Evolutionary conservation across 2,888 invertebrate genomes (phyloP).

Genomic region (Aphodius granarius): DNA sequence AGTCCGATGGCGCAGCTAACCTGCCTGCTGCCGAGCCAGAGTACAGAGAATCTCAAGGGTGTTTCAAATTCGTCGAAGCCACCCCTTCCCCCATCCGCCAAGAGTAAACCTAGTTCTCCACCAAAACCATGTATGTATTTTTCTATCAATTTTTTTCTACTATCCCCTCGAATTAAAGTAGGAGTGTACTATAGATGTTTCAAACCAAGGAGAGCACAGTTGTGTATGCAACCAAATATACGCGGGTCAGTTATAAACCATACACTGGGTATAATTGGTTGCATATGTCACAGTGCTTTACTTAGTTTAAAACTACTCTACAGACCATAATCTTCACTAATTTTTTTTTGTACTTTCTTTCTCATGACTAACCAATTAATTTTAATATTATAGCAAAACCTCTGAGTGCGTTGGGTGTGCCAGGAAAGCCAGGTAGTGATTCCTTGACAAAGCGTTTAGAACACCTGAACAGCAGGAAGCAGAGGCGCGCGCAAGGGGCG

Average conservation of each 20-base stretch:
- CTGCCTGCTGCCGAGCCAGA: conserved; percentile 59
- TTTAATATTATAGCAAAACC: conserved; percentile 40
- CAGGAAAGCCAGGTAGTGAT: conserved; percentile 63
- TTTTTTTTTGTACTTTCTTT: not conserved
- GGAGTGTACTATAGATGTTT: too few species aligned
- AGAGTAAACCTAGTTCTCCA: conserved; percentile 27
- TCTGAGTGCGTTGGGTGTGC: conserved; percentile 58
- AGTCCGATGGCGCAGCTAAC: conserved; percentile 82
- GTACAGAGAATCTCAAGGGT: conserved; percentile 29
- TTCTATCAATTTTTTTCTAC: too few species aligned
- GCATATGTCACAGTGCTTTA: too few species aligned
- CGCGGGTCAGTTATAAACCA: too few species aligned
- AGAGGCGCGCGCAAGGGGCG: conserved; percentile 57
- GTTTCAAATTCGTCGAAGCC: conserved; percentile 27
- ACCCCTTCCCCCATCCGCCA: conserved; percentile 28
- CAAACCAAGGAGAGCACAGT: too few species aligned
- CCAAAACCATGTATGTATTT: conserved; percentile 18
- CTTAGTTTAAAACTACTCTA: not conserved
- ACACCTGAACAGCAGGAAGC: conserved; percentile 55
- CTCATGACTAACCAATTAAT: not conserved
- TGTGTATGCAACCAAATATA: too few species aligned
- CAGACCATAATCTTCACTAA: not conserved
- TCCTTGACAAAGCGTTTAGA: conserved; percentile 55
- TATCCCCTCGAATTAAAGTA: too few species aligned
- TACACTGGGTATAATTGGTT: too few species aligned